Evolutionary conservation across 35 echinoderm and acorn worm species (phyloP).

Genomic region (Strongylocentrotus purpuratus): DNA sequence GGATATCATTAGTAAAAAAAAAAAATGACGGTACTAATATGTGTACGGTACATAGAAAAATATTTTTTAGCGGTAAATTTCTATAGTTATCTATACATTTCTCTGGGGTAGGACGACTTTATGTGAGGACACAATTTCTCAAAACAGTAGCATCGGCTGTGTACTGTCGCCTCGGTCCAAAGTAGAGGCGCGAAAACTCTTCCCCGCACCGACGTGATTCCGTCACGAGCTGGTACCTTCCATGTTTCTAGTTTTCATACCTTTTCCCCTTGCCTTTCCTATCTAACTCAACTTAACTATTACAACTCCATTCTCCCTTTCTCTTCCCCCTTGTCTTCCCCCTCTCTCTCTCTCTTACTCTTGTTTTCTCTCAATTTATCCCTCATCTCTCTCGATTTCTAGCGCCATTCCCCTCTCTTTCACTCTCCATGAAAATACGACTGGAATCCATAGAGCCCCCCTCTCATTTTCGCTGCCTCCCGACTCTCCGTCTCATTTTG

Average conservation of each 20-base stretch:
- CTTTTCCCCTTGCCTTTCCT: neutral
- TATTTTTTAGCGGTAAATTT: too few species aligned
- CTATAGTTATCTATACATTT: too few species aligned
- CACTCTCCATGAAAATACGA: neutral
- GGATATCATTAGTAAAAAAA: too few species aligned
- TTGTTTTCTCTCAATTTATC: too few species aligned
- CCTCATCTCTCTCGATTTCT: too few species aligned
- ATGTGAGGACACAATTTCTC: neutral
- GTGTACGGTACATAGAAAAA: too few species aligned
- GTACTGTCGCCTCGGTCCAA: neutral
- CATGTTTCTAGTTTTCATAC: neutral
- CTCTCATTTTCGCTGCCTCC: too few species aligned
- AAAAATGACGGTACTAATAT: too few species aligned
- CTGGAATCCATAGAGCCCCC: too few species aligned
- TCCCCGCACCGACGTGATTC: neutral
- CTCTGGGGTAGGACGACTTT: neutral
- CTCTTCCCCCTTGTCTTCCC: neutral
- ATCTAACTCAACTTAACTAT: neutral
- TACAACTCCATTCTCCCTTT: neutral
- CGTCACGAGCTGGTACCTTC: slow-evolving; percentile 28
- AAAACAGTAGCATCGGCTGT: neutral
- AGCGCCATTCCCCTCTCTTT: neutral
- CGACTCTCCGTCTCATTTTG: too few species aligned
- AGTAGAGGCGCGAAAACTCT: slow-evolving; percentile 5
- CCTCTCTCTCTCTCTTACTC: neutral